Evolutionary conservation across 1,140 invertebrate genomes (phyloP).

Genomic region (Calosoma granatense): DNA sequence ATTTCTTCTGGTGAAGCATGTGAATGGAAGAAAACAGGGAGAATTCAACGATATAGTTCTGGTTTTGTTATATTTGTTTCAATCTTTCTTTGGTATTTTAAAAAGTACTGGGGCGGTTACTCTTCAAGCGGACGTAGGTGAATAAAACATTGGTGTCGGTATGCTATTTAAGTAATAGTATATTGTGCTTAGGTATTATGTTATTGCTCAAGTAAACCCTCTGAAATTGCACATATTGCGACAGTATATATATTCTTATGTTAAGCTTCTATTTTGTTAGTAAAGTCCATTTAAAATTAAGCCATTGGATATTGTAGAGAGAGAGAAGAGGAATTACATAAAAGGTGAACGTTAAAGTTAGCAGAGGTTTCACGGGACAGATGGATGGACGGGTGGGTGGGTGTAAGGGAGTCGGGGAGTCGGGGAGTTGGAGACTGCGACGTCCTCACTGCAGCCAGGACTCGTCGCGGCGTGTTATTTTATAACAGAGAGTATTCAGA

Average conservation of each 20-base stretch:
- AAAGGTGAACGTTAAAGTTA: not conserved
- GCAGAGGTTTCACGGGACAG: too few species aligned
- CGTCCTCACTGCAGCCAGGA: not conserved
- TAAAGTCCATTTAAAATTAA: not conserved
- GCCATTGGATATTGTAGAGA: not conserved
- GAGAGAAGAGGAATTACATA: not conserved
- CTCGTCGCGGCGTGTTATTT: not conserved
- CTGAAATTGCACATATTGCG: not conserved
- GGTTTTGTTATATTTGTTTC: too few species aligned
- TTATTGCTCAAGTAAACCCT: not conserved
- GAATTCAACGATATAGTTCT: too few species aligned
- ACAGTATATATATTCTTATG: not conserved
- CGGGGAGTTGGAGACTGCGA: not conserved
- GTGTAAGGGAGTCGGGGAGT: not conserved
- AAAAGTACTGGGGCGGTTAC: too few species aligned
- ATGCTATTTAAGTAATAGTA: not conserved
- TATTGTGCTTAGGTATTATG: not conserved
- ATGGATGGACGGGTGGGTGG: not conserved
- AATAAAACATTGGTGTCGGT: not conserved
- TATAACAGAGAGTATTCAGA: slow-evolving; percentile 2
- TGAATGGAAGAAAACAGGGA: too few species aligned
- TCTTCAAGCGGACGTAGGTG: too few species aligned
- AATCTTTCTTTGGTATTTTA: too few species aligned
- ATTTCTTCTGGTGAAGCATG: too few species aligned
- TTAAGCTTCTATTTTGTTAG: too few species aligned